Evolutionary conservation across 2,113 vertebrate genomes (phyloP), one percentile per base, ranked within the genome.

Genomic region (Lampris incognitus): DNA sequence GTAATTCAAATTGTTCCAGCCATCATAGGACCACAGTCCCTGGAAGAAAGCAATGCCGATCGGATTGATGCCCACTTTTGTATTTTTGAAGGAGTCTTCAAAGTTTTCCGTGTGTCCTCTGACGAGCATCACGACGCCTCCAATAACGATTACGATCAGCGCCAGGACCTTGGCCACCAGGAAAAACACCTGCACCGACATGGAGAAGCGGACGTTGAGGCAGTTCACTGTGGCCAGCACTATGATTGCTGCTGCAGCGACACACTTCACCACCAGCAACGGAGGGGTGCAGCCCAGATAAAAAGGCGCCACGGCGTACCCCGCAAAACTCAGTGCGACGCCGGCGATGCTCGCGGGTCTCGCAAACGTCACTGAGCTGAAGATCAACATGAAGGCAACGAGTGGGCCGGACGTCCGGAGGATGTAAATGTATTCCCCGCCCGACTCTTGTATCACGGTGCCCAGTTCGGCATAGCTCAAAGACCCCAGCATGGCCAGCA

Each of bases 381-480:
- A 97, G 68, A 92, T 89, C 0, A 95, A 92, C 82, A 97, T 77
- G 60, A 97, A 97, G 71, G 95, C 95, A 5, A 95, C 87, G 40
- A 95, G 85, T 37, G 95, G 91, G 59, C 96, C 95, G 5, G 95
- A 96, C n/a, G 89, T 96, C 62, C 90, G 84, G 64, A 95, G 82
- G 79, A 97, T 96, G 78, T 96, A 98, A 79, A 96, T 92, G 73
- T 97, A 97, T 24, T 98, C 95, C 9, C 96, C 96, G 0, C 96
- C 95, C 0, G 96, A 97, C 50, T 97, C 93, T 59, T 80, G 87
- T 37, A 98, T 95, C 36, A 96, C 79, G 0, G 95, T 96, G 24
- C 96, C 96, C 72, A 99, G 91, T 81, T 98, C 96, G 6, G 93
- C 94, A 0, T 96, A 97, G 1, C 95, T 96, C 78, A 96, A 90